Percentiles rank a stretch among this genome's conserved stretches.
Evolutionary conservation across 2,113 vertebrate genomes (phyloP).

Genomic region (Plotosus lineatus): DNA sequence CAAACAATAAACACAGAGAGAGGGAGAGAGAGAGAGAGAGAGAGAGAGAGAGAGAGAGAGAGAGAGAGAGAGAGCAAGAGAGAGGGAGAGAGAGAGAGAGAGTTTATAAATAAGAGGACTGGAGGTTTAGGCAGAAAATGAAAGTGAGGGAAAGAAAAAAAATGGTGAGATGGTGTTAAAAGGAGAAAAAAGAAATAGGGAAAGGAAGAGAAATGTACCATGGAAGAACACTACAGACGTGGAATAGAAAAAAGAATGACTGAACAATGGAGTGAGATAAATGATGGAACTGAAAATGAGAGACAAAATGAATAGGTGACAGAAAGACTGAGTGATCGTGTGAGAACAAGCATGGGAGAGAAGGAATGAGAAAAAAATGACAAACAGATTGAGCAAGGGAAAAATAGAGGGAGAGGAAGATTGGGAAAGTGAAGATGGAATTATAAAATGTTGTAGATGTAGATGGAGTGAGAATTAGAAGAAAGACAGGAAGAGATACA

Average conservation of each 20-base stretch:
- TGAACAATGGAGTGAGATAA: neutral
- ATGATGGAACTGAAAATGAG: neutral
- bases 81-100: neutral
- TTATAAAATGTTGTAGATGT: neutral
- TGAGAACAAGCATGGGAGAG: neutral
- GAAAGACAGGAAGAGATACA: neutral
- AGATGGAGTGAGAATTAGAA: neutral
- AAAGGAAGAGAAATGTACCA: neutral
- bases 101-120: neutral
- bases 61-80: neutral
- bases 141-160: neutral
- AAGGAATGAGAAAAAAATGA: neutral
- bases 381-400: neutral
- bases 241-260: neutral
- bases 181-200: neutral
- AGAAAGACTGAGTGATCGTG: neutral
- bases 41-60: neutral
- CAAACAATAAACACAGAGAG: too few relatives aligned
- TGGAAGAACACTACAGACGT: too few relatives aligned
- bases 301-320: neutral
- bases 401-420: neutral
- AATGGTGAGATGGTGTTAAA: neutral
- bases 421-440: neutral
- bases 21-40: neutral
- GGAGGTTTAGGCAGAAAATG: neutral